Evolutionary conservation across 1,140 invertebrate genomes (phyloP), one percentile per base, ranked within the genome.

Genomic region (Geopemphigus sp.): DNA sequence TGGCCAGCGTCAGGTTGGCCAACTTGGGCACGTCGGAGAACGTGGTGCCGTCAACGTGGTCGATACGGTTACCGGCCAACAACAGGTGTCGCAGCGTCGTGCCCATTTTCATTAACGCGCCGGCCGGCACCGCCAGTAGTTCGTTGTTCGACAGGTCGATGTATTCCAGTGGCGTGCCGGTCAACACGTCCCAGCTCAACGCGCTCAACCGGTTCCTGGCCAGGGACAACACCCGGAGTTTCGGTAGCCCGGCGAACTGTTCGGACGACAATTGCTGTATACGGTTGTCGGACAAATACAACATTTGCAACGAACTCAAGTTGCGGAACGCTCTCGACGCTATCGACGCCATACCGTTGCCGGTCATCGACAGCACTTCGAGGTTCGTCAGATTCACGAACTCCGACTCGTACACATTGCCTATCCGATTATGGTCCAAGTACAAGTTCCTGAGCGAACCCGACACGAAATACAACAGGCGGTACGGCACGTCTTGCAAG

Each of bases 31-130:
- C 93, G 82, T 91, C 90, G 50, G 93, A 90, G 84, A 96, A 95
- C 85, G 94, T 93, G 22, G 92, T 95, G 45, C 92, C 92, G 84
- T 96, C 94, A 73, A 97, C 86, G 84, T 95, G 94, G 83, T 96
- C 93, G 61, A 97, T 88, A 68, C 90, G 90, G 84, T 97, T 97
- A 78, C 90, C 87, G 0, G 91, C 91, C 83, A 96, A 86, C 82
- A 94, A 91, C 66, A 97, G 87, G 83, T 91, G 90, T 73, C 93
- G 86, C 59, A 94, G 84, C 0, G 92, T 93, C 82, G 91, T 90
- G 0, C 92, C 92, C 19, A 94, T 88, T 84, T 93, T 92, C 0
- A 90, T 87, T 32, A 94, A 88, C 10, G 92, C 90, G 14, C 88
- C 87, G 2, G 90, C 90, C 0, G 92, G 93, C 83, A 94, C 90